Base-by-base conservation (phyloP, 2,888 invertebrate species). In the Melieria crassipennis region DNA sequence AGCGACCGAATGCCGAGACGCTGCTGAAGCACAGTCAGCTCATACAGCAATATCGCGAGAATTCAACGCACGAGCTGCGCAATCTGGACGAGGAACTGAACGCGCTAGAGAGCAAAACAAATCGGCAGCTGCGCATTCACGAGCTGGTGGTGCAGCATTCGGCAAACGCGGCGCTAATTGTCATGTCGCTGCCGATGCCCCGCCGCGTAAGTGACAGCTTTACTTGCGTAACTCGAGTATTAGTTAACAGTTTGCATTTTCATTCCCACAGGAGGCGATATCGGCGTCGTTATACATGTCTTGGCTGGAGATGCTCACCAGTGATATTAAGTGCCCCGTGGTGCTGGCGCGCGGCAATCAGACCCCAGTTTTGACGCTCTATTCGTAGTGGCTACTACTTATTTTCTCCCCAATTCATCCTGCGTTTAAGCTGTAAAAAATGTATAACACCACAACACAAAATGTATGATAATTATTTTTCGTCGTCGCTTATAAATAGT, bases 121-220 rank as follows among this genome's bases (percentile, higher is more conserved):
- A 94, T 87, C 89, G 98, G 3, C 97, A 99, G 83, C 88, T 99
- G 80, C 90, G 98, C 75, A 89, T 98, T 75, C 90, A 97, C 61
- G 99, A 99, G 86, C 88, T 98, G 74, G 88, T 99, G 48, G 88
- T 94, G 65, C 92, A 96, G 83, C 93, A 99, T 88, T 98, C 98
- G 0, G 91, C 89, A 77, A 90, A 93, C 69, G 93, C 98, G 0
- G 91, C 92, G n/a, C 90, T 99, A 75, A 91, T 99, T 78, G 96
- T 99, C 69, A 97, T 99, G 99, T 98, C 92, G 88, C 88, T 98
- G 75, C 98, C 98, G 46, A 95, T 98, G 92, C 97, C 98, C 1
- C 90, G 96, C 77, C 96, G 90, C 88, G 95, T 90, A 85, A 87
- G 77, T 65, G 45, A 16, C 43, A 11, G 11, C 16, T 10, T 30